Base-by-base conservation (phyloP, 2,888 invertebrate species). In the Tiliacea aurago region DNA sequence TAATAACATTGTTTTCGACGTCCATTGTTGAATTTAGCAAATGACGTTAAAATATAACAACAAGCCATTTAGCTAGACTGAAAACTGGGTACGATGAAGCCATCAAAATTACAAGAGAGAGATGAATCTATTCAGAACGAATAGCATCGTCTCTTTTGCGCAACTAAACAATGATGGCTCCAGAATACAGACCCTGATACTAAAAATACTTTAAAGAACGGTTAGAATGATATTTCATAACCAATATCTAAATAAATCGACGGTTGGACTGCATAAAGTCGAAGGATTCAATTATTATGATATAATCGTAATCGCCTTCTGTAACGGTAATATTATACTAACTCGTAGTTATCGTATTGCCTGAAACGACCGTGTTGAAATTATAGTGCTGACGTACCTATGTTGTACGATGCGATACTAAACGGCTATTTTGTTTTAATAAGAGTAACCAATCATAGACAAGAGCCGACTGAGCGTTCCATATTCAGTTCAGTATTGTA, bases 251-350 rank as follows among this genome's bases (percentile, higher is more conserved):
- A 72, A 53, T 51, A 23, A 41, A 49, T 77, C 85, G 82, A 84
- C 77, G 85, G 82, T 81, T 59, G 73, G 77, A 70, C 82, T 66
- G 81, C 47, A 58, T 49, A 58, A 59, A 67, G 75, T 80, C 81
- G 41, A 69, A 55, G 59, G 56, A 76, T 81, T 81, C 84, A 82
- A 84, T 76, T 82, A 84, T 70, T 84, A 81, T 75, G 58, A 70
- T 81, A 73, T 84, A 84, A 84, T 84, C 82, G 82, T 76, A 81
- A 76, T 73, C 69, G 82, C 85, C 82, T 82, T 75, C 76, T 84
- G 70, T 81, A 82, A 81, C 81, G 59, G 81, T 84, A 75, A 75
- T 81, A 84, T 74, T 70, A 84, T 71, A 65, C 68, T 81, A 81
- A 71, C 63, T 70, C 47, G 81, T 81, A 81, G 81, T 59, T 58